Conservation (phyloP, 2,888 invertebrate genomes). For the Volucella inflata region DNA sequence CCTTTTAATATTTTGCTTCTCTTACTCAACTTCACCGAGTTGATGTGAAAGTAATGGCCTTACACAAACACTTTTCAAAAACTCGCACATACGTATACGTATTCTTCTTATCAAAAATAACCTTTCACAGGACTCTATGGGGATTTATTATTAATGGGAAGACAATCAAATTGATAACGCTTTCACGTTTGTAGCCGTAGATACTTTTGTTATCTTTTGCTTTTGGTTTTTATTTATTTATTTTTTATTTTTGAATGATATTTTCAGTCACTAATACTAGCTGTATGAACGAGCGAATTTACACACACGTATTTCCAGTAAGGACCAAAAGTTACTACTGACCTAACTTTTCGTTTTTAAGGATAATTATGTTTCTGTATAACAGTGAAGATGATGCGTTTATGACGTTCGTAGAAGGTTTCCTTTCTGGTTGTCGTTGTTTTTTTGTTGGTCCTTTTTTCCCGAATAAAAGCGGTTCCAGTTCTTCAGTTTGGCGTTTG, state of each 20-base stretch:
- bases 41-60: conserved; percentile 23
- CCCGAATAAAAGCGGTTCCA: conserved; percentile 33
- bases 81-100: not conserved
- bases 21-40: conserved; percentile 19
- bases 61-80: conserved; percentile 29
- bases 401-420: conserved; percentile 54
- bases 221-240: conserved; percentile 20
- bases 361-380: conserved; percentile 74
- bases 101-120: not conserved
- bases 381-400: conserved; percentile 68
- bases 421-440: conserved; percentile 7
- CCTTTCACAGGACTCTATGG: not conserved
- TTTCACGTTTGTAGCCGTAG: conserved; percentile 24
- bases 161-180: conserved; percentile 44
- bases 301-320: conserved; percentile 75
- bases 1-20: not conserved
- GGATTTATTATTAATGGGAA: not conserved
- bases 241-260: conserved; percentile 8
- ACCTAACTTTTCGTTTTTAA: conserved; percentile 72
- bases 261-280: conserved; percentile 60
- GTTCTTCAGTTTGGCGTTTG: conserved; percentile 35
- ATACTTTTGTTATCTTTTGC: conserved; percentile 12
- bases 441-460: not conserved
- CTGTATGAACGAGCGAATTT: conserved; percentile 39
- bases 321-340: conserved; percentile 76